These are phyloP conservation scores for Automeris io DNA, from an alignment of 2,888 invertebrate genomes.

Conservation along the genomic window DNA sequence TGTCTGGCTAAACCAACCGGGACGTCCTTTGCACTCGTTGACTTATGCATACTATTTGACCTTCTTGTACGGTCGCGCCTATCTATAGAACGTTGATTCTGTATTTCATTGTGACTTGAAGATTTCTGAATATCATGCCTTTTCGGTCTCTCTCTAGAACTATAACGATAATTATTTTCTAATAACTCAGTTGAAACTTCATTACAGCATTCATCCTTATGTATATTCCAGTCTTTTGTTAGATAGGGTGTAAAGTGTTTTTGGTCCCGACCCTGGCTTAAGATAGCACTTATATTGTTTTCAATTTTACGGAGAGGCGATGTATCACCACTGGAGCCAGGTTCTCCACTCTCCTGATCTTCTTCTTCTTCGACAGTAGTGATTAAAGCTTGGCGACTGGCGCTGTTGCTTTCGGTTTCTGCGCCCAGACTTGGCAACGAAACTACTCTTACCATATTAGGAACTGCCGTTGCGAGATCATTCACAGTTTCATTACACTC, in stretches of 20 bases:
- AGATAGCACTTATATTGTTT: conserved; percentile 83
- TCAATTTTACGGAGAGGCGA: conserved; percentile 84
- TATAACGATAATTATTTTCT: conserved; percentile 71
- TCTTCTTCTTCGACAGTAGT: conserved; percentile 85
- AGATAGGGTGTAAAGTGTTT: conserved; percentile 71
- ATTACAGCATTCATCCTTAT: conserved; percentile 76
- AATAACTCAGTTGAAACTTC: conserved; percentile 71
- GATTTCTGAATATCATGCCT: conserved; percentile 79
- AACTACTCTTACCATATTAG: conserved; percentile 81
- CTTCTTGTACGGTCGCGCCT: conserved; percentile 71
- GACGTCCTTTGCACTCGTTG: conserved; percentile 85
- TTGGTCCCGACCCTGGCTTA: conserved; percentile 78
- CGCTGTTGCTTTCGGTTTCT: conserved; percentile 65
- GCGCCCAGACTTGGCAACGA: conserved; percentile 80
- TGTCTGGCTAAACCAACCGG: conserved; percentile 74
- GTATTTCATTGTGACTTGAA: conserved; percentile 79
- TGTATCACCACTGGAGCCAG: conserved; percentile 77
- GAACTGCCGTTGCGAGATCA: conserved; percentile 79
- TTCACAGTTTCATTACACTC: conserved; percentile 78
- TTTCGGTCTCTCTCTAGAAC: conserved; percentile 73
- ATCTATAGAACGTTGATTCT: conserved; percentile 69
- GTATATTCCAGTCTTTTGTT: conserved; percentile 77
- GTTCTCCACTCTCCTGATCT: conserved; percentile 79
- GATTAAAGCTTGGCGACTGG: conserved; percentile 80
- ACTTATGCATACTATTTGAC: conserved; percentile 83